Evolutionary conservation across 1,140 invertebrate genomes (phyloP).

Genomic region (Cydia pomonella): DNA sequence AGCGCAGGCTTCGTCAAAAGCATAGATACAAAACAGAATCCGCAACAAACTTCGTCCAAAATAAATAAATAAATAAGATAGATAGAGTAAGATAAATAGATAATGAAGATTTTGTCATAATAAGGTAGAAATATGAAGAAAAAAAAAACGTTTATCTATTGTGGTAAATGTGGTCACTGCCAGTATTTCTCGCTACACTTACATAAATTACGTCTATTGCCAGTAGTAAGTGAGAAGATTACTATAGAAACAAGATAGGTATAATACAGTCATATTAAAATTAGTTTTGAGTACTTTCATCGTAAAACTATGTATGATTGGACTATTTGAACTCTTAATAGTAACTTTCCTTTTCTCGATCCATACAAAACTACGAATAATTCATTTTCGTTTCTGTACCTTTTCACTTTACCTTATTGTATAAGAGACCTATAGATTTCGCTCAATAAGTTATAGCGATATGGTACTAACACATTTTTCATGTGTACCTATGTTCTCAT

Average conservation of each 20-base stretch:
- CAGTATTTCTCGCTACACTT: not conserved
- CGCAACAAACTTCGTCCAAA: too few relatives aligned
- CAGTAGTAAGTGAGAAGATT: slow-evolving; percentile 2
- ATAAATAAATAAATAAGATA: too few relatives aligned
- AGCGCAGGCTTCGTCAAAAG: too few relatives aligned
- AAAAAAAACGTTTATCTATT: not conserved
- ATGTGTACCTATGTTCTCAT: slow-evolving; percentile 7
- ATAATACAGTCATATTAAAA: not conserved
- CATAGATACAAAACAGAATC: too few relatives aligned
- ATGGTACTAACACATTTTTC: not conserved
- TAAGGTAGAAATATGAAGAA: not conserved
- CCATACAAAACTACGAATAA: slow-evolving; percentile 5
- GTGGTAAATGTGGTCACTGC: not conserved
- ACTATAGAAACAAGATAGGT: not conserved
- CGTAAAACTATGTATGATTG: not conserved
- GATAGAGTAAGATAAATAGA: not conserved
- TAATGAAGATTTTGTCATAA: not conserved
- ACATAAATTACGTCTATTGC: not conserved
- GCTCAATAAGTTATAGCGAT: slow-evolving; percentile 17
- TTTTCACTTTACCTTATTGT: slow-evolving; percentile 10
- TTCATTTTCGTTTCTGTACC: slow-evolving; percentile 1
- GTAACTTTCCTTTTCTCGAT: not conserved
- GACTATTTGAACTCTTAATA: slow-evolving; percentile 17
- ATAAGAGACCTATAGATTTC: slow-evolving; percentile 10
- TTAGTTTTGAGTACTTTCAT: not conserved